Evolutionary conservation across 2,888 invertebrate species (phyloP), one percentile per base, ranked within the genome.

Genomic region (Thelaira solivaga): DNA sequence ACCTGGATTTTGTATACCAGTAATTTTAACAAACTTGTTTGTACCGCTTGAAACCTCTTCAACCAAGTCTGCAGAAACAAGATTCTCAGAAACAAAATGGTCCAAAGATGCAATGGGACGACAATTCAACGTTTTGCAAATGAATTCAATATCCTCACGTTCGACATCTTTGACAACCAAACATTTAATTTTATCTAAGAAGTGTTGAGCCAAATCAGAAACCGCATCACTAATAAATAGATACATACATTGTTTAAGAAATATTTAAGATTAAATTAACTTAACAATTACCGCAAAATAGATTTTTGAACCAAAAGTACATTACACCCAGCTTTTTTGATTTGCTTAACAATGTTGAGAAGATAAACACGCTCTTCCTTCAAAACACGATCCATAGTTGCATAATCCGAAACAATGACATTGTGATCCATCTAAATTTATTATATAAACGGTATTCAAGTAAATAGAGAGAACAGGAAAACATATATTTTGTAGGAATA

Each of bases 371-470:
- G 93, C 89, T 99, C 99, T 89, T 99, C 99, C 86, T 97, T 96
- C 75, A 99, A 89, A 0, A 99, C 97, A 73, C 99, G 93, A 89
- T 99, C 99, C 99, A 99, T 99, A 59, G 98, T 98, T n/a, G 98
- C 94, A 89, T 99, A 99, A 89, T 99, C 99, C 0, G 98, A 97
- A 20, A 99, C 97, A 83, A 99, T 92, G 2, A 96, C 94, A 87
- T 94, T 97, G 90, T 97, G 97, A 85, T 97, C 97, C 97, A 98
- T 97, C 94, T 95, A 83, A 67, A 59, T 1, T 45, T n/a, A n/a
- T 39, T 41, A 13, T 31, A 7, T 31, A 13, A 22, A 18, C 10
- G 3, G 1, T 11, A 45, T 39, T 13, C 34, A 2, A 18, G 16
- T 11, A 20, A 29, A n/a, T 3, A 43, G 22, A 20, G 22, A 24